These are phyloP conservation scores for Heliconius ethilla DNA, from an alignment of 2,888 invertebrate genomes.

Conservation along the genomic window DNA sequence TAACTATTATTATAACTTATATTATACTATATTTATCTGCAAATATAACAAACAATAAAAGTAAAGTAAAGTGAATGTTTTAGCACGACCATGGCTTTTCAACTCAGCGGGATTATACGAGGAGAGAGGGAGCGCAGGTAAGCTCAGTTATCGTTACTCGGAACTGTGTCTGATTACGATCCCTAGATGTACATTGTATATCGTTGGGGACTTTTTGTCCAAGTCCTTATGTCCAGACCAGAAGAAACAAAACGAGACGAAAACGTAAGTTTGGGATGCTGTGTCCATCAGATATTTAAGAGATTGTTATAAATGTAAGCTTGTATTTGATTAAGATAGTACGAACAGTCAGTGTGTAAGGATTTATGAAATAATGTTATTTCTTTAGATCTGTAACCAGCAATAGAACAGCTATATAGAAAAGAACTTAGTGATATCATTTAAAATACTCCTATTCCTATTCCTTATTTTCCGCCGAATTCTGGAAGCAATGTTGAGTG, in stretches of 20 bases:
- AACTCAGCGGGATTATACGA: constrained; percentile 55
- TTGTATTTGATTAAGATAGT: background rate
- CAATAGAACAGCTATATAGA: background rate
- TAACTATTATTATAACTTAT: background rate
- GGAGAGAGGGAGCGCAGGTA: constrained; percentile 49
- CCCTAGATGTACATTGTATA: constrained; percentile 34
- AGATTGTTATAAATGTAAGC: background rate
- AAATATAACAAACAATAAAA: background rate
- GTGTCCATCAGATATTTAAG: background rate
- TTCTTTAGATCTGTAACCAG: too few relatives aligned
- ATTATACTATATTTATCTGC: background rate
- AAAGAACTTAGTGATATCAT: background rate
- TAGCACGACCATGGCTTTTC: constrained; percentile 44
- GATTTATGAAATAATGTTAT: background rate
- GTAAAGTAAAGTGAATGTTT: constrained; percentile 31
- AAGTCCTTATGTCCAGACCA: background rate
- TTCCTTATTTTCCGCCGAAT: background rate
- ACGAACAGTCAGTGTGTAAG: background rate
- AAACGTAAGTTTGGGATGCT: constrained; percentile 3
- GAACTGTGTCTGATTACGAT: constrained; percentile 52
- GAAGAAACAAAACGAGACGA: constrained; percentile 7
- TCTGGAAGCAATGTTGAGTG: background rate
- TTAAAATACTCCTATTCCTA: background rate
- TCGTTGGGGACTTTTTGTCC: constrained; percentile 18
- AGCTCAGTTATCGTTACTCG: constrained; percentile 61